Percentiles rank a stretch among this genome's conserved stretches.
These are phyloP conservation scores for Eilema griseolum DNA, from an alignment of 2,888 invertebrate genomes.

Conservation along the genomic window DNA sequence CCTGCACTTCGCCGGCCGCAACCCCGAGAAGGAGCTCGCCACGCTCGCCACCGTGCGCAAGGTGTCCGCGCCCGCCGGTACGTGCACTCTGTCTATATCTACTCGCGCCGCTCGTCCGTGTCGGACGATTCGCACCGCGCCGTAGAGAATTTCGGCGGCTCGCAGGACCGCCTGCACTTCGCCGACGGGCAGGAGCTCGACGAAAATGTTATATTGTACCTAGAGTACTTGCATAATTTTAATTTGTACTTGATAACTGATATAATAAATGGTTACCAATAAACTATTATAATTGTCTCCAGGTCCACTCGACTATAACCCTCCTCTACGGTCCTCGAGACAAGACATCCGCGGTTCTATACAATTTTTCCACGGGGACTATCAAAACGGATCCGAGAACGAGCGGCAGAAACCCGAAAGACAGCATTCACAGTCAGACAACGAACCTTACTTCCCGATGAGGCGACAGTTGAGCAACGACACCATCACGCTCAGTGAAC, in stretches of 20 bases:
- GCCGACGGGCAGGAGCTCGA: slow-evolving; percentile 93
- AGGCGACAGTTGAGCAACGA: slow-evolving; percentile 88
- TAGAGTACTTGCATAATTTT: too few relatives aligned
- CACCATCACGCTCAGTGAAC: slow-evolving; percentile 73
- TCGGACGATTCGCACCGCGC: too few relatives aligned
- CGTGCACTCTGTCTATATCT: slow-evolving; percentile 42
- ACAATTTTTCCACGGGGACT: slow-evolving; percentile 89
- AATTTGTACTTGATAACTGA: too few relatives aligned
- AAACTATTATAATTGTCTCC: slow-evolving; percentile 28
- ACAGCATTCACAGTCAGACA: slow-evolving; percentile 86
- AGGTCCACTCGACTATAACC: slow-evolving; percentile 88
- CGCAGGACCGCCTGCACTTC: slow-evolving; percentile 95
- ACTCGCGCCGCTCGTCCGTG: too few relatives aligned
- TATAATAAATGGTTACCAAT: not conserved
- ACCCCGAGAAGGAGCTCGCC: slow-evolving; percentile 92
- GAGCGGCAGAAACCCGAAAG: slow-evolving; percentile 83
- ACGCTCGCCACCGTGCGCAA: slow-evolving; percentile 76
- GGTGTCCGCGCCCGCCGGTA: slow-evolving; percentile 73
- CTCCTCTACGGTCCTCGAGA: slow-evolving; percentile 91
- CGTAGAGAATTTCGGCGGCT: slow-evolving; percentile 94
- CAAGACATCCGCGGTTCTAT: slow-evolving; percentile 92
- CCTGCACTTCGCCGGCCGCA: slow-evolving; percentile 93
- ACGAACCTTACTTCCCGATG: slow-evolving; percentile 67
- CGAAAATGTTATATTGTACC: too few relatives aligned
- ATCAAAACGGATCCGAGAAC: slow-evolving; percentile 69